Conservation (phyloP, 2,797 vertebrate species). For the Diceros bicornis region DNA sequence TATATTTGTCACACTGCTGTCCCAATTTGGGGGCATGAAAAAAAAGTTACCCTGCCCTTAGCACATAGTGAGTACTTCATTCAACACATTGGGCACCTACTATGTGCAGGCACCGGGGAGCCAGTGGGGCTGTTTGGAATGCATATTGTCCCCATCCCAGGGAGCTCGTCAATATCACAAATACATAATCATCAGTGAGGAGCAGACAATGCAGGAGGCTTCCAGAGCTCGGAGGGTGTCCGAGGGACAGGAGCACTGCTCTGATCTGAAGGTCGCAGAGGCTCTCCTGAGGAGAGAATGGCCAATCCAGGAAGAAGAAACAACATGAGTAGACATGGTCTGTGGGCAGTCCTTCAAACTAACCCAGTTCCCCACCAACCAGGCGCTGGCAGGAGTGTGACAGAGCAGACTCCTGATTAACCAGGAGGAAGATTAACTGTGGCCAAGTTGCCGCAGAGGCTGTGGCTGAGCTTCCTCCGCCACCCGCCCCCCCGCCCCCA, state of each 20-base stretch:
- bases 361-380: background rate
- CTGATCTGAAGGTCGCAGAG: background rate
- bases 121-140: background rate
- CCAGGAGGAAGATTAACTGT: background rate
- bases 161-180: background rate
- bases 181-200: rapidly evolving
- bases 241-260: background rate
- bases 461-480: background rate
- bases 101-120: background rate
- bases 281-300: background rate
- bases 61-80: background rate
- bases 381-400: background rate
- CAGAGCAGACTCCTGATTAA: too few species aligned
- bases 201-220: background rate
- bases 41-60: background rate
- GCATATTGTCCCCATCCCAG: background rate
- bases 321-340: too few species aligned
- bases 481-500: background rate
- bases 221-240: background rate
- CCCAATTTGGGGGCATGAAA: background rate
- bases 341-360: background rate
- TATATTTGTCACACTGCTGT: conserved; percentile 2
- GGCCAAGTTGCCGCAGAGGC: background rate
- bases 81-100: background rate
- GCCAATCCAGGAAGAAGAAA: background rate